These are phyloP conservation scores for Tupaia chinensis DNA, from an alignment of 2,113 vertebrate genomes.

Conservation along the genomic window DNA sequence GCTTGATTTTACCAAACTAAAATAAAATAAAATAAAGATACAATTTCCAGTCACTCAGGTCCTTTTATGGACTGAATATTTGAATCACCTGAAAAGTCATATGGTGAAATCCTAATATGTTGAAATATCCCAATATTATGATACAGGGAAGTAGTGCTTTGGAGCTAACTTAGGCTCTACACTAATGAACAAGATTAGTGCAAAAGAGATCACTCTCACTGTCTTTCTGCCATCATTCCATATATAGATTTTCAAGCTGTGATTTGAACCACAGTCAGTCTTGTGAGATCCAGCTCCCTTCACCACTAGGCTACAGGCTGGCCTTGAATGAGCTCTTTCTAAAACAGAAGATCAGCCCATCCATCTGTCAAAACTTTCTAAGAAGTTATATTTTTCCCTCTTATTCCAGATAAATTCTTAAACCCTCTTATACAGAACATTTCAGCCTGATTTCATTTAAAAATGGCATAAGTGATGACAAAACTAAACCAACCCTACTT, in stretches of 20 bases:
- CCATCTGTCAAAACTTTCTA: conserved; percentile 53
- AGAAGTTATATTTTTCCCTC: conserved; percentile 44
- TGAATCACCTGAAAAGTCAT: not conserved
- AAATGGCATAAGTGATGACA: conserved; percentile 38
- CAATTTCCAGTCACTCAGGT: too few species aligned
- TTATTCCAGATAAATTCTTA: conserved; percentile 60
- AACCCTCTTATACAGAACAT: conserved; percentile 44
- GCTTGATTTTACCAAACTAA: too few species aligned
- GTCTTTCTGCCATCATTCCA: not conserved
- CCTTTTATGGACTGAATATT: not conserved
- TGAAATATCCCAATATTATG: not conserved
- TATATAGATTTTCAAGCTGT: not conserved
- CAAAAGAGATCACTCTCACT: not conserved
- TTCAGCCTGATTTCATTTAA: conserved; percentile 42
- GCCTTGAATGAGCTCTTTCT: conserved; percentile 16
- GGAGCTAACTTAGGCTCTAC: not conserved
- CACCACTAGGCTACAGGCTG: not conserved
- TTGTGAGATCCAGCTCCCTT: too few species aligned
- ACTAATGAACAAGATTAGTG: not conserved
- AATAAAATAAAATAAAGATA: too few species aligned
- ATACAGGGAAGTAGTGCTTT: not conserved
- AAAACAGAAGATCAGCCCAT: conserved; percentile 45
- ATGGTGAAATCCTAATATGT: not conserved
- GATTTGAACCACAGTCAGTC: too few species aligned
- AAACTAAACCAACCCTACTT: conserved; percentile 12